These are phyloP conservation scores for Syngnathus typhle DNA, from an alignment of 2,113 vertebrate genomes.

Conservation along the genomic window DNA sequence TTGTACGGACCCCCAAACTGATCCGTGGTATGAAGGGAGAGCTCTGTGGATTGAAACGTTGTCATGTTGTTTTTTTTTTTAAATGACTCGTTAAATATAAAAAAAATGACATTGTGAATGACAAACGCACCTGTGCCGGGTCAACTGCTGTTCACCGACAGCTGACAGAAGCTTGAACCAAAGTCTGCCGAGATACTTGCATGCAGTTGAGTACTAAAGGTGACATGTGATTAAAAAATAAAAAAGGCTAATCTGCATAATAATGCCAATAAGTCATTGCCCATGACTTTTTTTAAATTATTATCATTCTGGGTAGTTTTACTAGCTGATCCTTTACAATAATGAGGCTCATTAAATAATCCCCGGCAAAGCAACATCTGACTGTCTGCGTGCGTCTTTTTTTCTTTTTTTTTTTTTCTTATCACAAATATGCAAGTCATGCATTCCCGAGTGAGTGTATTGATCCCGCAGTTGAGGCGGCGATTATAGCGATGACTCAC, in stretches of 20 bases:
- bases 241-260: too few relatives aligned
- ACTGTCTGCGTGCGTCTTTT: not conserved
- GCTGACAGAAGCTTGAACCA: slow-evolving; percentile 24
- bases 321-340: slow-evolving; percentile 1
- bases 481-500: not conserved
- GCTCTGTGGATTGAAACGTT: not conserved
- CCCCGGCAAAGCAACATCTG: slow-evolving; percentile 24
- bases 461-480: slow-evolving; percentile 10
- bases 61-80: not conserved
- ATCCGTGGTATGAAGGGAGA: not conserved
- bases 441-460: slow-evolving; percentile 9
- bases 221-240: not conserved
- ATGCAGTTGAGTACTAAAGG: not conserved
- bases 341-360: slow-evolving; percentile 6
- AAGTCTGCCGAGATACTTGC: not conserved
- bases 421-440: slow-evolving; percentile 15
- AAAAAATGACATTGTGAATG: not conserved
- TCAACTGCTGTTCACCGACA: slow-evolving; percentile 13
- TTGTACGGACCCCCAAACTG: not conserved
- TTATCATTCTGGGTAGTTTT: too few relatives aligned
- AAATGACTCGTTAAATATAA: not conserved
- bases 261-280: too few relatives aligned
- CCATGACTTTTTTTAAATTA: too few relatives aligned
- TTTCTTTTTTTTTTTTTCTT: not conserved
- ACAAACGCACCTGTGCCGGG: not conserved